These are phyloP conservation scores for Zaprionus obscuricornis DNA, from an alignment of 2,888 invertebrate genomes.

Conservation along the genomic window DNA sequence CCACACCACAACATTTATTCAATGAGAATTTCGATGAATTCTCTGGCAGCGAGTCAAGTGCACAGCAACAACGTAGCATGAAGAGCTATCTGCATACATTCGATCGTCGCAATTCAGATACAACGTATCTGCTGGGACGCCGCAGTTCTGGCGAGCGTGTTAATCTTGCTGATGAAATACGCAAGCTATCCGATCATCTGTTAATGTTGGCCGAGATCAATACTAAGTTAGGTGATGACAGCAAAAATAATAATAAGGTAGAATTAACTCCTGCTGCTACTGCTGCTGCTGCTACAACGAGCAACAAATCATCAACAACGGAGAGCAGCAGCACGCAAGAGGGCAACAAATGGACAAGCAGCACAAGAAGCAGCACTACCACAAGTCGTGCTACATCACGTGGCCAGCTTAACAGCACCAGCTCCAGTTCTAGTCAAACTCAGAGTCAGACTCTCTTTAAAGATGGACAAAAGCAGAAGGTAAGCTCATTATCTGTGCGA, in stretches of 20 bases:
- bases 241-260: too few relatives aligned
- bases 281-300: conserved; percentile 6
- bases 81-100: conserved; percentile 84
- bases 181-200: conserved; percentile 91
- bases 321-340: conserved; percentile 40
- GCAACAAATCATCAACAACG: conserved; percentile 14
- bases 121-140: conserved; percentile 86
- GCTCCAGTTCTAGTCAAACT: conserved; percentile 42
- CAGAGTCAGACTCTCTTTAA: conserved; percentile 29
- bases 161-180: conserved; percentile 92
- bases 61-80: conserved; percentile 75
- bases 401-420: conserved; percentile 45
- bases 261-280: too few relatives aligned
- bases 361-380: conserved; percentile 35
- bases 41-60: conserved; percentile 64
- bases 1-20: conserved; percentile 73
- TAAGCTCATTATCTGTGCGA: conserved; percentile 74
- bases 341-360: conserved; percentile 49
- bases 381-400: conserved; percentile 30
- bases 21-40: conserved; percentile 72
- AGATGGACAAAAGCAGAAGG: conserved; percentile 50
- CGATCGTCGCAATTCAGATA: conserved; percentile 91
- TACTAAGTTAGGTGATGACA: conserved; percentile 79
- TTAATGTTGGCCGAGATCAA: conserved; percentile 89
- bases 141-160: conserved; percentile 87